Conservation (phyloP, 1,140 invertebrate genomes). For the Drosophila ogumai region DNA sequence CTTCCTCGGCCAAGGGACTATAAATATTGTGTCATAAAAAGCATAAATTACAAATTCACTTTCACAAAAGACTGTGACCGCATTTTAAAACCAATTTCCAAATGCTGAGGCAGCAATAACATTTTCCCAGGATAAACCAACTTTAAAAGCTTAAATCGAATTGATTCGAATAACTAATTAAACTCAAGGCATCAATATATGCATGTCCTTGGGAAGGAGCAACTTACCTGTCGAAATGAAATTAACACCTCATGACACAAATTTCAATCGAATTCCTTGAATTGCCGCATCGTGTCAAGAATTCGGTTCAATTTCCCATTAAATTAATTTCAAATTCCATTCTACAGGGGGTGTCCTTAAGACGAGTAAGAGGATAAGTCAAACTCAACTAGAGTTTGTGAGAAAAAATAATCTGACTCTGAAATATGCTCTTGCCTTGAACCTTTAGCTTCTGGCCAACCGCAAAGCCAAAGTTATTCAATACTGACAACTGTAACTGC, state of each 20-base stretch:
- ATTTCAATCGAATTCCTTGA: conserved; percentile 14
- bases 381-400: background rate
- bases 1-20: background rate
- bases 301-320: conserved; percentile 1
- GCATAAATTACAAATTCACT: conserved; percentile 72
- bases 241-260: conserved; percentile 21
- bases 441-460: background rate
- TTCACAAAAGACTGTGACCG: conserved; percentile 42
- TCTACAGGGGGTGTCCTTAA: background rate
- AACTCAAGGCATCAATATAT: conserved; percentile 3
- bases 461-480: conserved; percentile 8
- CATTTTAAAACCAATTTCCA: conserved; percentile 38
- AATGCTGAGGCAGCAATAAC: background rate
- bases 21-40: conserved; percentile 48
- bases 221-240: conserved; percentile 34
- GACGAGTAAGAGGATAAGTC: background rate
- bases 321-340: conserved; percentile 20
- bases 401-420: background rate
- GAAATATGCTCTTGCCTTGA: background rate
- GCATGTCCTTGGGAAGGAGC: background rate
- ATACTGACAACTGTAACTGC: conserved; percentile 25
- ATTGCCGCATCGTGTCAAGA: background rate
- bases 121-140: background rate
- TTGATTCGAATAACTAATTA: conserved; percentile 9
- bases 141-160: conserved; percentile 8